These are phyloP conservation scores for Apostichopus parvimensis DNA, from an alignment of 35 echinoderm and acorn worm genomes.

Conservation along the genomic window DNA sequence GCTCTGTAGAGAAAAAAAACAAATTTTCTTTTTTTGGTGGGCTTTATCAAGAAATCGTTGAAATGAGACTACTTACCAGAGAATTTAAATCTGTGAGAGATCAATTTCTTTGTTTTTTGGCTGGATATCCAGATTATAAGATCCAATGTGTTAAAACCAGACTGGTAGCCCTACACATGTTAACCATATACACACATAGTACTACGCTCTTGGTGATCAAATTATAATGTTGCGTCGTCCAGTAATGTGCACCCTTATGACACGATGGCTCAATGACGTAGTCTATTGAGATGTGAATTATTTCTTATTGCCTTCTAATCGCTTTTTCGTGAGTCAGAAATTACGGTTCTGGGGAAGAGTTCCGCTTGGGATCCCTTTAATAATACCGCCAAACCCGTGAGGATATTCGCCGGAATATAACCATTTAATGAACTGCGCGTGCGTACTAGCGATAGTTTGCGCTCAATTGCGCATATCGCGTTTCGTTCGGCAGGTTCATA, in stretches of 20 bases:
- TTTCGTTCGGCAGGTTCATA: background rate
- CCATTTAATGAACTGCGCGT: background rate
- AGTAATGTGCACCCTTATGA: background rate
- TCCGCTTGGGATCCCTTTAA: background rate
- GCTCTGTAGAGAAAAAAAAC: too few species aligned
- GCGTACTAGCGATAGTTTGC: background rate
- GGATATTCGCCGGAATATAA: background rate
- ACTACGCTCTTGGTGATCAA: too few species aligned
- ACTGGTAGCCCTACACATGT: too few species aligned
- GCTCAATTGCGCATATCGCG: background rate
- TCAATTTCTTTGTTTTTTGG: too few species aligned
- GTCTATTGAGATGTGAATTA: background rate
- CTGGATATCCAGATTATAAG: too few species aligned
- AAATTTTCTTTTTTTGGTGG: too few species aligned
- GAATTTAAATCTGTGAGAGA: too few species aligned
- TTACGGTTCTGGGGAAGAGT: background rate
- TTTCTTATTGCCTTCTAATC: background rate
- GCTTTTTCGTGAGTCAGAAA: background rate
- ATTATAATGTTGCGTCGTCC: background rate
- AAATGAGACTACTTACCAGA: too few species aligned
- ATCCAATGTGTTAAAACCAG: too few species aligned
- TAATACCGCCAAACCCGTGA: background rate
- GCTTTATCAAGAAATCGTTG: too few species aligned
- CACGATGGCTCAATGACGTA: background rate
- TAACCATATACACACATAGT: too few species aligned